phyloP scores from a whole-genome alignment of 2,113 vertebrate species.

The Echinops telfairi region DNA sequence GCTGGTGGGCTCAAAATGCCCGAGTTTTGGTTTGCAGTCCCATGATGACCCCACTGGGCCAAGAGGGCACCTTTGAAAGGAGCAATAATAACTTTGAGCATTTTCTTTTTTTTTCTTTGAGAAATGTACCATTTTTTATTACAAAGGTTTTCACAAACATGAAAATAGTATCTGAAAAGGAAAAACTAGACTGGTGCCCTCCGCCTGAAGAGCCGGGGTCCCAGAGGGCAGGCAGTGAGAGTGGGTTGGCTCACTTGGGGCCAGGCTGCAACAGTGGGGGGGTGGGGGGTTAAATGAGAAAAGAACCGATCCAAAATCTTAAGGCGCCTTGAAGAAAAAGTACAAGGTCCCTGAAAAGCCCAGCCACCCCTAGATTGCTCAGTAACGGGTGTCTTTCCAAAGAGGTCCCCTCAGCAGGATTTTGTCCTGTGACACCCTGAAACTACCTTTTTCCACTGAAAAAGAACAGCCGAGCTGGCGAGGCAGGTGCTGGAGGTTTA shows the following conservation, averaged over 20 bases:
- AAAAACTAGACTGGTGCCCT: constrained; percentile 80
- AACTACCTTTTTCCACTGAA: constrained; percentile 45
- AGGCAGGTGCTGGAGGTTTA: neutral
- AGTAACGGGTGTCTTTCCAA: too few relatives aligned
- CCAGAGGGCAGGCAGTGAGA: neutral
- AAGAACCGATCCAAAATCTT: too few relatives aligned
- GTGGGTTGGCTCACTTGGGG: constrained; percentile 42
- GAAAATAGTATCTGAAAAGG: too few relatives aligned
- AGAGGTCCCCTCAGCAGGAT: constrained; percentile 59
- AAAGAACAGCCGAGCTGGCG: too few relatives aligned
- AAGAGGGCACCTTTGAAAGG: too few relatives aligned
- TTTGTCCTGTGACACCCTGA: constrained; percentile 40
- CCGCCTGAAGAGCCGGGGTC: constrained; percentile 64
- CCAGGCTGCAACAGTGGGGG: neutral
- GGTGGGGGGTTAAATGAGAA: too few relatives aligned
- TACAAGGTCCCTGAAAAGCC: constrained; percentile 32
- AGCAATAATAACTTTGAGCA: too few relatives aligned
- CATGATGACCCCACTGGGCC: too few relatives aligned
- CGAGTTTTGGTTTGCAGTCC: too few relatives aligned
- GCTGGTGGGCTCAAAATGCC: too few relatives aligned
- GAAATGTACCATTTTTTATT: constrained; percentile 90
- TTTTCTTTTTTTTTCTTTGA: constrained; percentile 49
- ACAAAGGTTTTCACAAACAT: too few relatives aligned
- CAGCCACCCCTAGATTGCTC: too few relatives aligned
- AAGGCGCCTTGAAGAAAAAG: constrained; percentile 27